phyloP scores from a whole-genome alignment of 2,113 vertebrate species.

The Condylura cristata region DNA sequence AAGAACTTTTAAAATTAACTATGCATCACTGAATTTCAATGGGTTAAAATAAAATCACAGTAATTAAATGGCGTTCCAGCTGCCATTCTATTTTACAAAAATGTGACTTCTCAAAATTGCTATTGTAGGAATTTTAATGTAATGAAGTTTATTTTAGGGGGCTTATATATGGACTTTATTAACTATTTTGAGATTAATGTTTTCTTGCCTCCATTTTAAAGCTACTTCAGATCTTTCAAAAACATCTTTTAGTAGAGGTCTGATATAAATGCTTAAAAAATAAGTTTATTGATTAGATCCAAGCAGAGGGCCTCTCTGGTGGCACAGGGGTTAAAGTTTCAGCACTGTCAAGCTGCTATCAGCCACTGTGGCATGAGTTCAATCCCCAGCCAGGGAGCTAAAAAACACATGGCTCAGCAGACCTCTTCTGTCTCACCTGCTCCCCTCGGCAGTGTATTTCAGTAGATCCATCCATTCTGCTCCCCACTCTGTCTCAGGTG shows the following conservation, averaged over 20 bases:
- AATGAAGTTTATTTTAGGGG: background rate
- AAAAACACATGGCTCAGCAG: no score
- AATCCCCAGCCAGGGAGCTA: no score
- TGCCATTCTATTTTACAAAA: background rate
- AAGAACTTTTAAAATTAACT: conserved; percentile 22
- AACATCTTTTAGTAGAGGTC: background rate
- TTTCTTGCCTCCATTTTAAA: conserved; percentile 28
- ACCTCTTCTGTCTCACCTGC: no score
- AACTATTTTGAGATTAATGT: background rate
- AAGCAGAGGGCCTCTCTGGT: background rate
- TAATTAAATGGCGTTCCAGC: background rate
- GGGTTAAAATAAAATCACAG: background rate
- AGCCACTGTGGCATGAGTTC: no score
- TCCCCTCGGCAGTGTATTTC: no score
- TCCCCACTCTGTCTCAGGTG: no score
- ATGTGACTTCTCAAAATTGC: background rate
- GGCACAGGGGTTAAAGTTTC: no score
- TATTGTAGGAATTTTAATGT: background rate
- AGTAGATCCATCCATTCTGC: no score
- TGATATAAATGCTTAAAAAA: background rate
- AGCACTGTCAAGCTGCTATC: no score
- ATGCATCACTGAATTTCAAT: background rate
- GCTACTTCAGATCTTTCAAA: background rate
- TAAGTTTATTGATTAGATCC: conserved; percentile 8
- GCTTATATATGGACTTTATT: background rate